These are phyloP conservation scores for Champsocephalus gunnari DNA, from an alignment of 2,797 vertebrate genomes.

Conservation along the genomic window DNA sequence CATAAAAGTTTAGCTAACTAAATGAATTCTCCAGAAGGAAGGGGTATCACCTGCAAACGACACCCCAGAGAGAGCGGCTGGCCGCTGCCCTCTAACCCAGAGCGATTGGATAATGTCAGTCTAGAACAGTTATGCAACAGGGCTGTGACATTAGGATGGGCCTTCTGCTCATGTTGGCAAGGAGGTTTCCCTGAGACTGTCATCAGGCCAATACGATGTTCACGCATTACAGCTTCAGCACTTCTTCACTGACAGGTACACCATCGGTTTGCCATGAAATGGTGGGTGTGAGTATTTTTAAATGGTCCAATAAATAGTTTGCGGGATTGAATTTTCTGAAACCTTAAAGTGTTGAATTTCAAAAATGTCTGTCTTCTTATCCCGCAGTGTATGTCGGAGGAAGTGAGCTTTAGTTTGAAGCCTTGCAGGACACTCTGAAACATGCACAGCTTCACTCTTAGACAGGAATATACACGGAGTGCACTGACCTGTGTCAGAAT, in stretches of 20 bases:
- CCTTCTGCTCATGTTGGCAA: conserved; percentile 20
- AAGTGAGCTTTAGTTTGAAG: conserved; percentile 44
- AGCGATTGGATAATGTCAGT: conserved; percentile 37
- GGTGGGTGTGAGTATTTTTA: neutral
- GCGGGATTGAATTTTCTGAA: conserved; percentile 1
- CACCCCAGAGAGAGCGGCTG: conserved; percentile 18
- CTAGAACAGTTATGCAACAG: conserved; percentile 73
- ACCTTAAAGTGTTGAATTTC: neutral
- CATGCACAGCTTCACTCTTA: conserved; percentile 49
- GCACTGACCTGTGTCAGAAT: conserved; percentile 67
- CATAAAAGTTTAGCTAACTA: neutral
- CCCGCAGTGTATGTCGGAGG: conserved; percentile 16
- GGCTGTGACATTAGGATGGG: conserved; percentile 39
- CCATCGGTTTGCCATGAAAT: neutral
- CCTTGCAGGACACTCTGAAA: conserved; percentile 49
- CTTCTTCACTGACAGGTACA: neutral
- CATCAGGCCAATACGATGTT: conserved; percentile 25
- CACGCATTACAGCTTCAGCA: neutral
- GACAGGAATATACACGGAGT: conserved; percentile 60
- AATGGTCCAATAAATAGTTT: neutral
- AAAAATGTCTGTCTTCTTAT: conserved; percentile 18
- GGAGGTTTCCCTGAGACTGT: conserved; percentile 28
- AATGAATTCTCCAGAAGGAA: conserved; percentile 3
- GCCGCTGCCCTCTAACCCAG: conserved; percentile 44
- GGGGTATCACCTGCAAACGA: conserved; percentile 20